Evolutionary conservation across 2,888 invertebrate genomes (phyloP), one percentile per base, ranked within the genome.

Genomic region (Antitype chi): DNA sequence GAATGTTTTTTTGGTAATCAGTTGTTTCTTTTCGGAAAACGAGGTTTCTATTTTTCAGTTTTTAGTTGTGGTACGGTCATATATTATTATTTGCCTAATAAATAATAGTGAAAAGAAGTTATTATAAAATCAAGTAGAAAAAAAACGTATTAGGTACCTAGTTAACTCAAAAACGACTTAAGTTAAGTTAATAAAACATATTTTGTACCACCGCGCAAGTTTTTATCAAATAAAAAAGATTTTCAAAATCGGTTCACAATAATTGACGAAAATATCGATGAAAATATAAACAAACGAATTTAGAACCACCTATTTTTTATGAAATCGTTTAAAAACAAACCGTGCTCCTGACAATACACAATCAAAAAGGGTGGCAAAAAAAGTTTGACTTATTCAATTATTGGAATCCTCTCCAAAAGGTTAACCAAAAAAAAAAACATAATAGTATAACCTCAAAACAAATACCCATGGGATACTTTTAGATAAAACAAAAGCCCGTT

Each of bases 401-500:
- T 52, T 80, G 2, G 2, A 67, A 55, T 52, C 32, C 32, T 8
- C 17, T 52, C 60, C 15, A 63, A 49, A 55, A 32, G 7, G 28
- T 53, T 47, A 25, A 32, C n/a, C 38, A 43, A 59, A 64, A 76
- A 59, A 64, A 76, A 55, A 38, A 23, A 25, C 43, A 59, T 71
- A 57, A 77, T 64, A 70, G n/a, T 67, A 32, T 32, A 81, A 66
- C 68, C 55, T 43, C 49, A 53, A 63, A 71, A 59, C 49, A 84
- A 78, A 74, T 32, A 78, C 67, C 55, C 74, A 73, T 74, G 64
- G 57, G 43, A 76, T 78, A 74, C 64, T 70, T 75, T 82, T 72
- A 71, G 57, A 71, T 60, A 74, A 82, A 83, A 86, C 75, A 85
- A 80, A 75, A 76, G 73, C 53, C 62, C 55, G 49, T 73, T 85